Conservation (phyloP, 2,888 invertebrate species). For the Cryptosula pallasiana region DNA sequence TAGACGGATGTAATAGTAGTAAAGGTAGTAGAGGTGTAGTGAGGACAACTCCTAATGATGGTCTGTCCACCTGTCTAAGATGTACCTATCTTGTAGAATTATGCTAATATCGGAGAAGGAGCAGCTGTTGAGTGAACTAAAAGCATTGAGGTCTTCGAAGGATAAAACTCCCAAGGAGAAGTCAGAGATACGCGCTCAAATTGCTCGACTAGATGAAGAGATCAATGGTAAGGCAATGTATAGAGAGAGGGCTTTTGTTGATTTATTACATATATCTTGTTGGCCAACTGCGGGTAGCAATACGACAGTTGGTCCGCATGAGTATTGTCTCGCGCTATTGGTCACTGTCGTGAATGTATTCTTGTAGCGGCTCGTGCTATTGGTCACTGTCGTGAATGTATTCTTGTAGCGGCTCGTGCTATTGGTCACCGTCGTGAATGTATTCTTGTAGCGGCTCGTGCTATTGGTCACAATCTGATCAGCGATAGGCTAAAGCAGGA, state of each 20-base stretch:
- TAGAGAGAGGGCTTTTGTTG: too few relatives aligned
- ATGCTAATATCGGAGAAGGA: constrained; percentile 92
- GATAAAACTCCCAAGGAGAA: constrained; percentile 80
- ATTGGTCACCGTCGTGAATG: constrained; percentile 17
- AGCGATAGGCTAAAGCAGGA: constrained; percentile 68
- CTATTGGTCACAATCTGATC: constrained; percentile 14
- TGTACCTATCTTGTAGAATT: constrained; percentile 57
- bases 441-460: background rate
- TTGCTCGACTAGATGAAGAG: constrained; percentile 81
- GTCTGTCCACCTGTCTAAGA: too few relatives aligned
- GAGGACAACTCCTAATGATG: too few relatives aligned
- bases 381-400: too few relatives aligned
- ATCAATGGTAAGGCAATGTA: constrained; percentile 72
- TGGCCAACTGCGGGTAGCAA: too few relatives aligned
- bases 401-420: background rate
- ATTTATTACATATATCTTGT: too few relatives aligned
- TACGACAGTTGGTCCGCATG: too few relatives aligned
- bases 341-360: too few relatives aligned
- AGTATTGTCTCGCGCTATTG: too few relatives aligned
- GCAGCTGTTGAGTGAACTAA: constrained; percentile 78
- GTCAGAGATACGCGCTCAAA: constrained; percentile 76
- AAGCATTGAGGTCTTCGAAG: constrained; percentile 59
- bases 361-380: too few relatives aligned
- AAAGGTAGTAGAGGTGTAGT: too few relatives aligned
- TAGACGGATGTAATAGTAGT: too few relatives aligned